Conservation (phyloP, 2,888 invertebrate species). For the Harpalus rufipes region DNA sequence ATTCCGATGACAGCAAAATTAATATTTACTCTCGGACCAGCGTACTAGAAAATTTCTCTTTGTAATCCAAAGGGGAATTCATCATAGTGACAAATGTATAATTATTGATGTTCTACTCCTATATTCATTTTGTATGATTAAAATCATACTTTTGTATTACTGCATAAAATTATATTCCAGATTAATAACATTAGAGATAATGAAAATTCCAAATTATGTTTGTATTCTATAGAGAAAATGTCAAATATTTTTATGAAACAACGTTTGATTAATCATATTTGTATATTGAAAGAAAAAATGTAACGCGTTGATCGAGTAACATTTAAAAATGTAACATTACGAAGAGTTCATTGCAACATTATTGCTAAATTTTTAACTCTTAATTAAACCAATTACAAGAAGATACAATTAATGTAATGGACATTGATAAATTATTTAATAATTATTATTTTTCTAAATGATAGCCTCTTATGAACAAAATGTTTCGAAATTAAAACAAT, state of each 20-base stretch:
- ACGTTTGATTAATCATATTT: background rate
- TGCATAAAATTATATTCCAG: too few relatives aligned
- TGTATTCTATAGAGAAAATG: background rate
- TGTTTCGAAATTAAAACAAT: too few relatives aligned
- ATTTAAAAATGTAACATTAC: slow-evolving; percentile 22
- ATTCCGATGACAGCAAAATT: background rate
- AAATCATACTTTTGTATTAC: too few relatives aligned
- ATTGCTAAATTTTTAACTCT: slow-evolving; percentile 20
- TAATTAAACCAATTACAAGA: slow-evolving; percentile 16
- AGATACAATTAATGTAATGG: slow-evolving; percentile 22
- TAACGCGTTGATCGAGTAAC: background rate
- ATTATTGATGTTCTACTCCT: too few relatives aligned
- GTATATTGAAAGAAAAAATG: background rate
- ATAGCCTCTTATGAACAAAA: too few relatives aligned
- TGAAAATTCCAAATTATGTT: too few relatives aligned
- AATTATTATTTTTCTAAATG: slow-evolving; percentile 8
- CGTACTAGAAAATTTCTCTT: background rate
- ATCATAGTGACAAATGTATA: too few relatives aligned
- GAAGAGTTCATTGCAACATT: background rate
- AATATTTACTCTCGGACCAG: background rate
- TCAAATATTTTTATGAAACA: background rate
- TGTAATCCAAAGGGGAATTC: background rate
- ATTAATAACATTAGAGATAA: too few relatives aligned
- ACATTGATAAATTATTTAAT: slow-evolving; percentile 29
- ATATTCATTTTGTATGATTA: too few relatives aligned